A percentile compares a stretch with the other conserved stretches of the same genome.
phyloP scores from a whole-genome alignment of 2,113 vertebrate genomes.

The Lagopus muta region DNA sequence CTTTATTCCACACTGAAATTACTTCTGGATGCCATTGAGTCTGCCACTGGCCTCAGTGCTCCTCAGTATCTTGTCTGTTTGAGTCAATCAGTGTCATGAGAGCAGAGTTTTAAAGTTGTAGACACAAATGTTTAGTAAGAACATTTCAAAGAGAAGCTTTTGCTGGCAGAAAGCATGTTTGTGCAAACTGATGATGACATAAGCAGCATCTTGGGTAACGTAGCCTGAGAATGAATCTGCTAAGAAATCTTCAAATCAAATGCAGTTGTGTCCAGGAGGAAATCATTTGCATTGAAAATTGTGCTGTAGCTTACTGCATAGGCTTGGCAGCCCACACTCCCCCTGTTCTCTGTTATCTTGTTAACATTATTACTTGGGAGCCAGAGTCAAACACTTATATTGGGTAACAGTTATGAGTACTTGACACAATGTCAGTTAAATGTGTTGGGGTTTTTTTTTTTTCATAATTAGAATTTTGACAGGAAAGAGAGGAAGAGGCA shows the following conservation, averaged over 20 bases:
- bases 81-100: background rate
- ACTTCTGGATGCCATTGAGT: background rate
- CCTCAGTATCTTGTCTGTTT: background rate
- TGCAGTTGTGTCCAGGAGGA: conserved; percentile 48
- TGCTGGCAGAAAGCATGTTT: background rate
- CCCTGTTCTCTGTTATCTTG: conserved; percentile 35
- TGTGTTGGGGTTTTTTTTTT: background rate
- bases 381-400: conserved; percentile 29
- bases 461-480: conserved; percentile 59
- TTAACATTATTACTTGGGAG: conserved; percentile 59
- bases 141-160: background rate
- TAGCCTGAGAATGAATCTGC: background rate
- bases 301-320: background rate
- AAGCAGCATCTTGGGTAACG: background rate
- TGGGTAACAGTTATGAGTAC: conserved; percentile 42
- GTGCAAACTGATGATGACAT: conserved; percentile 21
- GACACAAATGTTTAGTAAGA: background rate
- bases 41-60: background rate
- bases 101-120: background rate
- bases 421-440: conserved; percentile 60
- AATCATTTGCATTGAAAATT: conserved; percentile 25
- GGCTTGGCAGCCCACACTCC: conserved; percentile 44
- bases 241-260: conserved; percentile 32
- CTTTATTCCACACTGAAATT: background rate
- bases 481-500: conserved; percentile 63